These are phyloP conservation scores for Coracias cyanogaster DNA, from an alignment of 2,797 vertebrate species.

Conservation along the genomic window DNA sequence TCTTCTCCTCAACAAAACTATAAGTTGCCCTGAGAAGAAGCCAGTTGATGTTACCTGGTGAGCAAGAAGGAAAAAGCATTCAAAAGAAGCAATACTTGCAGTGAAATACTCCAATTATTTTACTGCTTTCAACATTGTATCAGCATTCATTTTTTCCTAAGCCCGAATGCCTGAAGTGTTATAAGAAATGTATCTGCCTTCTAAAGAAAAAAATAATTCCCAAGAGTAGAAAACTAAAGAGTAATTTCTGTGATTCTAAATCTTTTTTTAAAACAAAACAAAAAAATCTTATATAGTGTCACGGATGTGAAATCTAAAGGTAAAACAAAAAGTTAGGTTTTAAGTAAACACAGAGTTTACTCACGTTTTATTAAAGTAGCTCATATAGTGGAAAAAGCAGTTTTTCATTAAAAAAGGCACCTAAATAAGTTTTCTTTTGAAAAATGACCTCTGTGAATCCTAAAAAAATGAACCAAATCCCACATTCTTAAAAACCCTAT, in stretches of 20 bases:
- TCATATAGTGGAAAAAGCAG: background rate
- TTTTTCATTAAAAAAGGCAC: background rate
- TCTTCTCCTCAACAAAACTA: background rate
- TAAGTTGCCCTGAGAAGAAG: background rate
- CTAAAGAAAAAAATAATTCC: background rate
- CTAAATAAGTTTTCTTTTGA: background rate
- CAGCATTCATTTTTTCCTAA: background rate
- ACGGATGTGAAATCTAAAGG: background rate
- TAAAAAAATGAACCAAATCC: background rate
- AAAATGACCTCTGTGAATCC: background rate
- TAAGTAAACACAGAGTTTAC: background rate
- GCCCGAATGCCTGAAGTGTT: background rate
- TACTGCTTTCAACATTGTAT: background rate
- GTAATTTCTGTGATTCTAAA: background rate
- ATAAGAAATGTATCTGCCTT: background rate
- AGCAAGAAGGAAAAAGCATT: background rate
- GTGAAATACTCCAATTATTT: background rate
- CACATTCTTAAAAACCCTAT: background rate
- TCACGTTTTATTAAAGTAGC: background rate
- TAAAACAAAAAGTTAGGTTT: background rate
- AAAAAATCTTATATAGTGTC: background rate
- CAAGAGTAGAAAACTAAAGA: background rate
- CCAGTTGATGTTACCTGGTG: background rate
- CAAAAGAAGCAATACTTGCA: background rate
- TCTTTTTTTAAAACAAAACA: background rate